phyloP scores from a whole-genome alignment of 23 tunicate genomes.

The Phallusia fumigata region DNA sequence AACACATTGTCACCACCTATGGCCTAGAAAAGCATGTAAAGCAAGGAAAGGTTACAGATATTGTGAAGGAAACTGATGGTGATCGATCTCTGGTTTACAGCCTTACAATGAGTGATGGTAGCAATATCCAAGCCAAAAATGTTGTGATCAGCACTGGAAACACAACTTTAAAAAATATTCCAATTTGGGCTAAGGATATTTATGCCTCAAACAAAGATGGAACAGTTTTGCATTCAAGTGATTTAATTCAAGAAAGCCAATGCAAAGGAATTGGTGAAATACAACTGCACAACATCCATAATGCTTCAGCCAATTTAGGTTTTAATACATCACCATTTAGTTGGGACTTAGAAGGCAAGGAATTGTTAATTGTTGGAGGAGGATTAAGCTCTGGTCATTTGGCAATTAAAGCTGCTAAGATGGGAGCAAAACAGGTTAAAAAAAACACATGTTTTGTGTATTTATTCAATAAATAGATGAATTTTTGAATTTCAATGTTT shows the following conservation, averaged over 20 bases:
- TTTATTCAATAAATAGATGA: too few species aligned
- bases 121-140: background rate
- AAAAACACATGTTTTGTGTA: background rate
- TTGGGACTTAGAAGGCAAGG: background rate
- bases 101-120: background rate
- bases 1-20: background rate
- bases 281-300: background rate
- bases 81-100: background rate
- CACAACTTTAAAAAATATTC: slow-evolving; percentile 14
- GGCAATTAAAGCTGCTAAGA: slow-evolving; percentile 22
- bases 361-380: slow-evolving; percentile 19
- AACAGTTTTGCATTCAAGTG: slow-evolving; percentile 4
- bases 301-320: background rate
- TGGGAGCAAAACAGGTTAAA: slow-evolving; percentile 17
- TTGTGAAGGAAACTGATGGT: background rate
- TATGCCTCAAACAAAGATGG: background rate
- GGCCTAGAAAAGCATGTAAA: slow-evolving; percentile 5
- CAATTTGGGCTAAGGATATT: slow-evolving; percentile 17
- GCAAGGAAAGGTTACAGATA: slow-evolving; percentile 1
- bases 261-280: slow-evolving; percentile 1
- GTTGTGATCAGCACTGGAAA: slow-evolving; percentile 20
- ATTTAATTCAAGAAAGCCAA: slow-evolving; percentile 7
- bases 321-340: background rate
- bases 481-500: too few species aligned
- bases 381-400: slow-evolving; percentile 28